Percentiles rank a stretch among this genome's conserved stretches.
These are phyloP conservation scores for Callaeas wilsoni DNA, from an alignment of 2,113 vertebrate genomes.

Conservation along the genomic window DNA sequence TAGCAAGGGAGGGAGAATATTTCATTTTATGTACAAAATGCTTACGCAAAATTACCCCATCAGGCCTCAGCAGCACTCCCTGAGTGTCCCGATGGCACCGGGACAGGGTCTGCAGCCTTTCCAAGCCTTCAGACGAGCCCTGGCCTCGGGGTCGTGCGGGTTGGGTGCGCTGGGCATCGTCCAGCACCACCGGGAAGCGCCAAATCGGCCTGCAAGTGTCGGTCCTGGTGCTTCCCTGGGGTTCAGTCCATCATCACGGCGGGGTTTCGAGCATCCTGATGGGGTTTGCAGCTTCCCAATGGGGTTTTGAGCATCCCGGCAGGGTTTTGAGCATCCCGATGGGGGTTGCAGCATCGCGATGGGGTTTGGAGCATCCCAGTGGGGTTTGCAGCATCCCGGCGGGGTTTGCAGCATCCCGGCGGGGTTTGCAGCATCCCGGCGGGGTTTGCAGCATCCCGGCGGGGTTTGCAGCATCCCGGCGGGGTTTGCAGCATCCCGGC, in stretches of 20 bases:
- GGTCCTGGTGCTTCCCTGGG: not conserved
- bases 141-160: accelerated
- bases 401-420: not conserved
- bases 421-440: not conserved
- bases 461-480: accelerated
- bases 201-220: not conserved
- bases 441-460: not conserved
- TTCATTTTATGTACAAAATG: not conserved
- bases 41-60: not conserved
- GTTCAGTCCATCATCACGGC: accelerated
- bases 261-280: not conserved
- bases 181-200: accelerated
- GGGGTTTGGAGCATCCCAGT: not conserved
- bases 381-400: too few species aligned
- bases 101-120: not conserved
- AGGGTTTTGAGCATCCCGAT: too few species aligned
- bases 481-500: not conserved
- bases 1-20: not conserved
- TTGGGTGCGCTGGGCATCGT: accelerated
- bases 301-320: not conserved
- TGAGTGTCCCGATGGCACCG: not conserved
- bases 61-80: not conserved
- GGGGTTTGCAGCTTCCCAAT: accelerated
- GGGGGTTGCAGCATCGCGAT: accelerated
- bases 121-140: not conserved